Conservation (phyloP, 2,797 vertebrate species). For the Anguilla obscura region DNA sequence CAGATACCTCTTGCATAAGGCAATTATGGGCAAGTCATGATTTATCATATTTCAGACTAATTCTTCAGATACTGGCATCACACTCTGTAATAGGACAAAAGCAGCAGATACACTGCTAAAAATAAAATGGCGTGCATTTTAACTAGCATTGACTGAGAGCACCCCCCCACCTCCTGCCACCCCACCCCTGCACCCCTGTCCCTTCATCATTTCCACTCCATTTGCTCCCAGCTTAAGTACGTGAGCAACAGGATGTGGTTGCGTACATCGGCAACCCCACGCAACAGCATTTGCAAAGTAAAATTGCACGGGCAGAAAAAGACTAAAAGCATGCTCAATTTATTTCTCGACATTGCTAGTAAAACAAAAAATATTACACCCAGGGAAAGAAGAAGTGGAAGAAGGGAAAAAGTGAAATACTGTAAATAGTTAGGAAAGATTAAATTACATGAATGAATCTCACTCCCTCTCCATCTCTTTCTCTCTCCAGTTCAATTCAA, state of each 20-base stretch:
- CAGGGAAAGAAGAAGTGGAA: not conserved
- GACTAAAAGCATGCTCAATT: constrained; percentile 6
- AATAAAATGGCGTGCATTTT: not conserved
- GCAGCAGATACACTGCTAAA: not conserved
- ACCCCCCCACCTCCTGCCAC: not conserved
- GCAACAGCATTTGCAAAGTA: not conserved
- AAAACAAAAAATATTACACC: not conserved
- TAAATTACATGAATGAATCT: not conserved
- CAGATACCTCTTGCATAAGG: no score
- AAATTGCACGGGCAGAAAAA: constrained; percentile 3
- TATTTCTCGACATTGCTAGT: not conserved
- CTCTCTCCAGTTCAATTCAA: not conserved
- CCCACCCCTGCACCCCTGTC: not conserved
- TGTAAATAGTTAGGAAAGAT: not conserved
- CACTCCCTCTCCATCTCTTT: not conserved
- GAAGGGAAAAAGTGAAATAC: not conserved
- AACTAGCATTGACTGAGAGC: not conserved
- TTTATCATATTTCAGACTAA: not conserved
- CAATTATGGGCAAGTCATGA: not conserved
- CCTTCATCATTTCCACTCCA: not conserved
- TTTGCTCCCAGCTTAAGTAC: not conserved
- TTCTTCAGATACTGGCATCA: not conserved
- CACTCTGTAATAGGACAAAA: not conserved
- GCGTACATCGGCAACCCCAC: not conserved
- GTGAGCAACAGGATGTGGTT: not conserved